These are phyloP conservation scores for Scolopax rusticola DNA, from an alignment of 2,797 vertebrate species.

Conservation along the genomic window DNA sequence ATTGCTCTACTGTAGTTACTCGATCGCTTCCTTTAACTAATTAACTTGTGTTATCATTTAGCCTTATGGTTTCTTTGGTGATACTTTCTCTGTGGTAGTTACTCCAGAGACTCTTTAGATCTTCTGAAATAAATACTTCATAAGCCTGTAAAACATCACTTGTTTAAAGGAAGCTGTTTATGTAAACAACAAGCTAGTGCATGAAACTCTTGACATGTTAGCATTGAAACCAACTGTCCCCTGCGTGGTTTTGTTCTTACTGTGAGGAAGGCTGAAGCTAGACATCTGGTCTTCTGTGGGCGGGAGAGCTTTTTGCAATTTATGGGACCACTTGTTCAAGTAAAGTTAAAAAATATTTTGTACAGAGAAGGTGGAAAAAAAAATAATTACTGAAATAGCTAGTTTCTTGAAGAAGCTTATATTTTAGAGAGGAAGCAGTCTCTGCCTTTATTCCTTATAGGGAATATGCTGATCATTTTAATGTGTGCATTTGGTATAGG, in stretches of 20 bases:
- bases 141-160: conserved; percentile 39
- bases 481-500: neutral
- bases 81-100: conserved; percentile 1
- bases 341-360: neutral
- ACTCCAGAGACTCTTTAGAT: conserved; percentile 9
- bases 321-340: neutral
- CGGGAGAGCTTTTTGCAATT: neutral
- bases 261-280: neutral
- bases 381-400: neutral
- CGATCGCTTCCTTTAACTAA: neutral
- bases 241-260: neutral
- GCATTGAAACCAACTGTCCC: conserved; percentile 44
- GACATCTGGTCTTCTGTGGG: conserved; percentile 49
- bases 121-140: conserved; percentile 41
- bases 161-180: conserved; percentile 46
- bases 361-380: neutral
- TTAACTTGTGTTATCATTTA: neutral
- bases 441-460: neutral
- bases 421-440: neutral
- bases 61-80: neutral
- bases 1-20: neutral
- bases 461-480: neutral
- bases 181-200: conserved; percentile 51
- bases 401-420: neutral
- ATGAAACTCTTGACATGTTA: conserved; percentile 46